A percentile compares a stretch with the other conserved stretches of the same genome.
These are phyloP conservation scores for Troilus luridus DNA, from an alignment of 2,888 invertebrate genomes.

Conservation along the genomic window DNA sequence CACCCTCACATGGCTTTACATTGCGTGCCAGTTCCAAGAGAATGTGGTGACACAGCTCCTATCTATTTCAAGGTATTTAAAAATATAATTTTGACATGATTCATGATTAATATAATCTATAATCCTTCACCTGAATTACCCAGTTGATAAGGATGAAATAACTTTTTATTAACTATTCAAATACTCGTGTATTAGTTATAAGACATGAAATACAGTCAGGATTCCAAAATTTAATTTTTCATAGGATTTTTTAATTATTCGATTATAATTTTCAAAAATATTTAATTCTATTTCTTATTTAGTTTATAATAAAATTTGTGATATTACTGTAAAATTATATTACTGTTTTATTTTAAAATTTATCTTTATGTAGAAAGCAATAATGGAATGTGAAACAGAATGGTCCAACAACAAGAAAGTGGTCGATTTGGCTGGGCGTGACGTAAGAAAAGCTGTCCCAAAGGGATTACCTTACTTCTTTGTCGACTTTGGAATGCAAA, in stretches of 20 bases:
- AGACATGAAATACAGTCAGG: no score
- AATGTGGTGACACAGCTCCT: slow-evolving; percentile 89
- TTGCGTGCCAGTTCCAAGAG: slow-evolving; percentile 88
- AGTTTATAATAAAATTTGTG: background rate
- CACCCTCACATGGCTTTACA: slow-evolving; percentile 90
- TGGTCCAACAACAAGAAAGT: slow-evolving; percentile 97
- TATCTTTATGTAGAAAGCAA: slow-evolving; percentile 80
- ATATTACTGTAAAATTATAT: background rate
- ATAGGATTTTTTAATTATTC: no score
- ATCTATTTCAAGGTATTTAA: slow-evolving; percentile 89
- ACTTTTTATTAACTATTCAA: no score
- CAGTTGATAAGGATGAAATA: no score
- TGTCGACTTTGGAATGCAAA: slow-evolving; percentile 91
- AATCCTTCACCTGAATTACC: no score
- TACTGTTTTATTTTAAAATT: background rate
- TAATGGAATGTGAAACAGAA: slow-evolving; percentile 94
- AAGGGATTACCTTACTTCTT: slow-evolving; percentile 95
- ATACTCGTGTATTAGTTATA: no score
- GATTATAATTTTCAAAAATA: no score
- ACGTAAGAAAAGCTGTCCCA: slow-evolving; percentile 87
- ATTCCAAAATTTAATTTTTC: no score
- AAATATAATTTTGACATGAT: background rate
- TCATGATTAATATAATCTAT: no score
- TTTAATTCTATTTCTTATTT: background rate
- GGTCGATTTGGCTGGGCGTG: slow-evolving; percentile 78